Base-by-base conservation (phyloP, 2,888 invertebrate species). In the Malachius bipustulatus region DNA sequence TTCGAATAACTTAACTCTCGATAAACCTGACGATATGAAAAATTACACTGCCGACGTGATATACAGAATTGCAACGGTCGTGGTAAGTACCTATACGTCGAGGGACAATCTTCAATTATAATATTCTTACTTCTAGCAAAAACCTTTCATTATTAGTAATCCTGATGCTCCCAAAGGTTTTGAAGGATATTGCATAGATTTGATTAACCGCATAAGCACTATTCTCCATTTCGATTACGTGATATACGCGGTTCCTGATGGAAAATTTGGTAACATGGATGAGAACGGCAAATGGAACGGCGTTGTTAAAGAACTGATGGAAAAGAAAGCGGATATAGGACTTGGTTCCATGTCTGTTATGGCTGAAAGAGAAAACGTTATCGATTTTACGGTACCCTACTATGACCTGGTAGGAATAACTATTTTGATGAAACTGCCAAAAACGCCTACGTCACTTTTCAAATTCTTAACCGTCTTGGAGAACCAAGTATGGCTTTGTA, bases 321-420 rank as follows among this genome's bases (percentile, higher is more conserved):
- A 59, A 26, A 50, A 88, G 69, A 44, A 56, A 82, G 96, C 94
- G 0, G 96, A 97, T 56, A 91, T 97, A 46, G 94, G 88, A 0
- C 62, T 97, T 4, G 89, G 90, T 2, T 87, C 94, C 0, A 71
- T 97, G 56, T 90, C 93, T 0, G 94, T 97, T 0, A 96, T 94
- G 90, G 94, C 96, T 0, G 96, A 96, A 54, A 67, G 97, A 24
- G 94, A 94, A 63, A 89, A 88, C 54, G 91, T 94, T 0, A 89
- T 97, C 2, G 97, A 97, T 63, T 97, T 96, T 59, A 97, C 97
- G 0, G 91, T 97, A 0, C 96, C 97, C 0, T 97, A 91, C 60
- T 97, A 97, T 62, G 97, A 98, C 65, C 70, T 96, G 45, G 96
- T 97, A 0, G 97, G 97, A 1, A 88, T 94, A 34, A 90, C 93